Conservation (phyloP, 2,113 vertebrate species). For the Lagopus muta region DNA sequence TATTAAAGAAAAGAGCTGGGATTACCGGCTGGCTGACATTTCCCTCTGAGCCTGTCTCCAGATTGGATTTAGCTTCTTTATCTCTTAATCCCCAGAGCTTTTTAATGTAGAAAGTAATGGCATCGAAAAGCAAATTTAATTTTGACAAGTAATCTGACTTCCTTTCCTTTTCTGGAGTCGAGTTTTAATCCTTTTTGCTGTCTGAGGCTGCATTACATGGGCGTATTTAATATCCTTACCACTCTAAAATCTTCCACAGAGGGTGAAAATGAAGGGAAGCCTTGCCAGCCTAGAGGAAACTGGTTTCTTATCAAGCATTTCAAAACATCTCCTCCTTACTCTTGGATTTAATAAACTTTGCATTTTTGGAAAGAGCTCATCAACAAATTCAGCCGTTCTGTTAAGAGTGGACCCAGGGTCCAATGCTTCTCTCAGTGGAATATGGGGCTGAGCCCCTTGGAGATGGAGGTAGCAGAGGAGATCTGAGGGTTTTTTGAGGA, state of each 20-base stretch:
- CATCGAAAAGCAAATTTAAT: slow-evolving; percentile 41
- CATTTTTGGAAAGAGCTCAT: neutral
- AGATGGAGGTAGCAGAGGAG: neutral
- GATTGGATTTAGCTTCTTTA: slow-evolving; percentile 51
- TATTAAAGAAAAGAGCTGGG: slow-evolving; percentile 23
- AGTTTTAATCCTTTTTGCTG: slow-evolving; percentile 22
- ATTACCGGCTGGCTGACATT: slow-evolving; percentile 31
- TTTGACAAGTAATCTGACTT: slow-evolving; percentile 54
- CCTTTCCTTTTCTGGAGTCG: neutral
- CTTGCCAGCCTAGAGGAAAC: neutral
- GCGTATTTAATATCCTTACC: slow-evolving; percentile 18
- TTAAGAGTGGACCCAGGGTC: neutral
- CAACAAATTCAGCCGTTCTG: neutral
- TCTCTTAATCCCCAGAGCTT: slow-evolving; percentile 59
- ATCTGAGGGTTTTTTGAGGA: neutral
- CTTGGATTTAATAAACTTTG: neutral
- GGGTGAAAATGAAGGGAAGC: neutral
- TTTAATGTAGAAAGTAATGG: slow-evolving; percentile 32
- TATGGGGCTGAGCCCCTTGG: neutral
- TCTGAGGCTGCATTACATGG: slow-evolving; percentile 31
- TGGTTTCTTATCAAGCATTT: slow-evolving; percentile 6
- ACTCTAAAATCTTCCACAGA: neutral
- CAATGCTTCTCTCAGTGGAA: neutral
- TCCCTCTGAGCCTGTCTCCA: slow-evolving; percentile 44
- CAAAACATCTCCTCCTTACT: rapidly evolving